These are phyloP conservation scores for Drosophila sp. DNA, from an alignment of 1,140 invertebrate species.

Conservation along the genomic window DNA sequence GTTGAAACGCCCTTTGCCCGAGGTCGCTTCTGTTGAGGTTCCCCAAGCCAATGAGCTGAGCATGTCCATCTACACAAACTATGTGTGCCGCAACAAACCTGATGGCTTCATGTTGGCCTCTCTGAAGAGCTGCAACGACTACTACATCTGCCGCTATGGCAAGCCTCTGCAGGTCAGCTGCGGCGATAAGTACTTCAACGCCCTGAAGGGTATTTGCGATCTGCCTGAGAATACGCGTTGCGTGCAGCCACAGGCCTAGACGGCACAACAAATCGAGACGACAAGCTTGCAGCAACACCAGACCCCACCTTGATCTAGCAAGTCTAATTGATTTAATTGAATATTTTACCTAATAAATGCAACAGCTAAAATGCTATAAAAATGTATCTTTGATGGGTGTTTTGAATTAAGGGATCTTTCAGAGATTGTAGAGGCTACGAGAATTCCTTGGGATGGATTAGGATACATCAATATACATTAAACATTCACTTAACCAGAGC, in stretches of 20 bases:
- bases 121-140: constrained; percentile 70
- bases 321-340: constrained; percentile 22
- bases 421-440: too few species aligned
- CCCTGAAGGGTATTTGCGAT: constrained; percentile 73
- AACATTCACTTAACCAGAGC: too few species aligned
- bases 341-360: constrained; percentile 30
- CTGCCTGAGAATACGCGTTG: constrained; percentile 72
- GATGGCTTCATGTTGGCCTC: constrained; percentile 75
- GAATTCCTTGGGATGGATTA: too few species aligned
- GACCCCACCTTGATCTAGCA: constrained; percentile 36
- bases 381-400: not conserved
- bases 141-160: constrained; percentile 73
- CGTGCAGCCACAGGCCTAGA: constrained; percentile 57
- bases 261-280: not conserved
- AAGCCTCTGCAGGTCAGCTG: constrained; percentile 63
- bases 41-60: constrained; percentile 32
- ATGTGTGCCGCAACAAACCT: constrained; percentile 67
- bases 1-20: constrained; percentile 14
- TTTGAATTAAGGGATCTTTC: not conserved
- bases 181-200: constrained; percentile 71
- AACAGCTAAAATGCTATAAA: constrained; percentile 53
- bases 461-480: too few species aligned
- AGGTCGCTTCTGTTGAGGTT: constrained; percentile 1
- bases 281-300: constrained; percentile 10
- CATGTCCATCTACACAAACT: constrained; percentile 58